phyloP scores from a whole-genome alignment of 2,113 vertebrate species.

The Percina caprodes region DNA sequence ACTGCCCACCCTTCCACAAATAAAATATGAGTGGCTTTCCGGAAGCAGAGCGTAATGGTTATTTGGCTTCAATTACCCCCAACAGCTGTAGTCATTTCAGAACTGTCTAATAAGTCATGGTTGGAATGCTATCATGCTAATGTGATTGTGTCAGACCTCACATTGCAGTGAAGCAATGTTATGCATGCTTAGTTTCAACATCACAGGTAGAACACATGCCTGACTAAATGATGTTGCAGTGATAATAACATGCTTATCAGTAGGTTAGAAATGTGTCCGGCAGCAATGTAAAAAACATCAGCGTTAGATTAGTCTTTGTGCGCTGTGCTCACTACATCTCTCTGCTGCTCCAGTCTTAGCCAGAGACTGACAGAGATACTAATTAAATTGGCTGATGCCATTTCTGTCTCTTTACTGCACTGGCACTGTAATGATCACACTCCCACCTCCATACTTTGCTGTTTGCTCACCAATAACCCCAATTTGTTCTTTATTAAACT shows the following conservation, averaged over 20 bases:
- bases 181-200: background rate
- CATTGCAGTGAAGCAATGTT: background rate
- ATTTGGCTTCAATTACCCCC: background rate
- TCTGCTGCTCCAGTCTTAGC: conserved; percentile 46
- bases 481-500: conserved; percentile 82
- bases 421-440: conserved; percentile 51
- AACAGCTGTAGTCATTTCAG: background rate
- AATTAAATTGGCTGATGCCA: conserved; percentile 72
- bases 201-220: conserved; percentile 10
- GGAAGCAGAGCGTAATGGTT: background rate
- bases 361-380: conserved; percentile 72
- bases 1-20: background rate
- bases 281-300: background rate
- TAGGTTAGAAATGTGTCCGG: conserved; percentile 1
- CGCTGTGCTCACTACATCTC: conserved; percentile 24
- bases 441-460: conserved; percentile 62
- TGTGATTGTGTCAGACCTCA: background rate
- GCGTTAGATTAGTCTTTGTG: conserved; percentile 23
- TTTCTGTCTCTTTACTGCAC: conserved; percentile 60
- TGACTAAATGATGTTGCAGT: background rate
- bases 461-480: conserved; percentile 81
- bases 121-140: background rate
- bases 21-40: background rate
- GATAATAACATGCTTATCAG: background rate
- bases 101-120: background rate